phyloP scores from a whole-genome alignment of 1,140 invertebrate genomes.

The Elysia chlorotica region DNA sequence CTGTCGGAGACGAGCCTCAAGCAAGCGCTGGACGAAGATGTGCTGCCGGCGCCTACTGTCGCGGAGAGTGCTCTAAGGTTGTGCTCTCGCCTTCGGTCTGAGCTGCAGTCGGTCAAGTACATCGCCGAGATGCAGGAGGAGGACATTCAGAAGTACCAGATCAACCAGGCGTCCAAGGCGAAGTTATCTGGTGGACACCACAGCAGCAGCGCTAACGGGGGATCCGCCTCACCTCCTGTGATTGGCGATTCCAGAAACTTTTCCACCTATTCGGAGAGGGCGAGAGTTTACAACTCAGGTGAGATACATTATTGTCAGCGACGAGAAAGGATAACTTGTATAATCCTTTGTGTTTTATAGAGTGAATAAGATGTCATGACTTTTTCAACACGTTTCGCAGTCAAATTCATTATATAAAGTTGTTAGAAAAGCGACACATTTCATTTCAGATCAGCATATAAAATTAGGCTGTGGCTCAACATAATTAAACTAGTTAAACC shows the following conservation, averaged over 20 bases:
- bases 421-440: no score
- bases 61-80: constrained; percentile 52
- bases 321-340: no score
- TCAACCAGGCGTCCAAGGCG: neutral
- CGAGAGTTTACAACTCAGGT: neutral
- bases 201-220: no score
- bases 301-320: no score
- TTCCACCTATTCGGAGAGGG: neutral
- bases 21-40: constrained; percentile 40
- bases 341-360: no score
- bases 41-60: constrained; percentile 44
- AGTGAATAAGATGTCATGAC: no score
- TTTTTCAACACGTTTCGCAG: no score
- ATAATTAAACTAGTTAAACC: no score
- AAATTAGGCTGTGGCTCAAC: no score
- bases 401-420: no score
- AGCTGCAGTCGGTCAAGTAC: constrained; percentile 44
- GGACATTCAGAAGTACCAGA: constrained; percentile 37
- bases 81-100: constrained; percentile 41
- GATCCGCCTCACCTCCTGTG: no score
- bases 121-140: constrained; percentile 44
- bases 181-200: neutral
- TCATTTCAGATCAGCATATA: no score
- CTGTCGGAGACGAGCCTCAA: constrained; percentile 50
- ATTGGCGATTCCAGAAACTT: neutral